These are phyloP conservation scores for Abrostola triplasia DNA, from an alignment of 2,888 invertebrate species.

Conservation along the genomic window DNA sequence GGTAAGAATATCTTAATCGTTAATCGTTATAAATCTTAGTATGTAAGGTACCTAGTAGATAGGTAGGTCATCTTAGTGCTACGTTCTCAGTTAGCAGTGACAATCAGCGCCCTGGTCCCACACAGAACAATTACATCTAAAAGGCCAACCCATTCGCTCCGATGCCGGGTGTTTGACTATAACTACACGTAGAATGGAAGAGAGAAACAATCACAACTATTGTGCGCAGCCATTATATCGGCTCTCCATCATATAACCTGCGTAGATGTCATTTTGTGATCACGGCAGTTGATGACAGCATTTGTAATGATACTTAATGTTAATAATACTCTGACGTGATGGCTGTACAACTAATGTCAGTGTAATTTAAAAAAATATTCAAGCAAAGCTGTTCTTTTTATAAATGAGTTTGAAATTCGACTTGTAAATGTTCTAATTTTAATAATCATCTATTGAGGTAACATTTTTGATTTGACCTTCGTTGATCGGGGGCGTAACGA, in stretches of 20 bases:
- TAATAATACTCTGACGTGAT: conserved; percentile 26
- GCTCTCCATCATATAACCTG: neutral
- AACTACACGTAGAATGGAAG: neutral
- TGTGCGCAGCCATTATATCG: neutral
- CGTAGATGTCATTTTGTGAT: conserved; percentile 28
- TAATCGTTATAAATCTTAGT: too few relatives aligned
- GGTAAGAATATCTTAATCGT: too few relatives aligned
- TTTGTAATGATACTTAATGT: conserved; percentile 45
- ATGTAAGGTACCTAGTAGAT: too few relatives aligned
- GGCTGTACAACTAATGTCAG: conserved; percentile 23
- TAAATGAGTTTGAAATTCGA: too few relatives aligned
- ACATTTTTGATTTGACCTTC: neutral
- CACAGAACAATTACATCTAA: neutral
- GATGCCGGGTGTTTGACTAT: neutral
- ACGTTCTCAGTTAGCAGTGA: neutral
- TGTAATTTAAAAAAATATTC: conserved; percentile 25
- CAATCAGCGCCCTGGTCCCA: neutral
- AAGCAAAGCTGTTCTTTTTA: neutral
- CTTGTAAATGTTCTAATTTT: neutral
- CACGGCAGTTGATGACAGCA: conserved; percentile 29
- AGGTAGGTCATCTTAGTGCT: too few relatives aligned
- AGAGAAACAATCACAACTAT: conserved; percentile 4
- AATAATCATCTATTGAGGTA: neutral
- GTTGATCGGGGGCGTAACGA: neutral
- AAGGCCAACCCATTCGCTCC: neutral